A percentile compares a stretch with the other conserved stretches of the same genome.
Conservation (phyloP, 2,888 invertebrate species). For the Drosophila histrio region DNA sequence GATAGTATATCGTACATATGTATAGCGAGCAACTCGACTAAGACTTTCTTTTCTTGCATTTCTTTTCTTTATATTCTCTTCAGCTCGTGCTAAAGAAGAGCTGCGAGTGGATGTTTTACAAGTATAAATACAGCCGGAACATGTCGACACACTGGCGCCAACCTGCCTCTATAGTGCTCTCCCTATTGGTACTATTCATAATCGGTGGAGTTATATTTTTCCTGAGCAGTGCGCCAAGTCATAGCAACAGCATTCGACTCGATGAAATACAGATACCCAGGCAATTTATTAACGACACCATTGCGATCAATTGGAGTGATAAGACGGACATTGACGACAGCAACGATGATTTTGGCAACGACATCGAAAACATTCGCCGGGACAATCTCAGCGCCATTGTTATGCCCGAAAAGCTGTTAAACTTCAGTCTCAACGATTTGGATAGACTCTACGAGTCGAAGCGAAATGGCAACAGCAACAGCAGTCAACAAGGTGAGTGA, state of each 20-base stretch:
- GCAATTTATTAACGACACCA: slow-evolving; percentile 68
- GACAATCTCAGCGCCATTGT: slow-evolving; percentile 85
- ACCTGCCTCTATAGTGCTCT: slow-evolving; percentile 59
- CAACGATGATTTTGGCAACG: slow-evolving; percentile 42
- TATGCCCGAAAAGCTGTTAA: slow-evolving; percentile 86
- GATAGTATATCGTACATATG: too few relatives aligned
- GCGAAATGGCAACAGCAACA: slow-evolving; percentile 67
- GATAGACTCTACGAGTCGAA: slow-evolving; percentile 86
- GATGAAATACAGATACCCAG: slow-evolving; percentile 37
- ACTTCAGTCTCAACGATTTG: slow-evolving; percentile 85
- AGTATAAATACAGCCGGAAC: slow-evolving; percentile 72
- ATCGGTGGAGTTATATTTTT: slow-evolving; percentile 32
- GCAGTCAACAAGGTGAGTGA: slow-evolving; percentile 62
- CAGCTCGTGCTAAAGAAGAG: slow-evolving; percentile 80
- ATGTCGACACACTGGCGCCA: slow-evolving; percentile 81
- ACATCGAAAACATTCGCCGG: slow-evolving; percentile 67
- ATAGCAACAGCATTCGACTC: slow-evolving; percentile 5
- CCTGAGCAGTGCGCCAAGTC: slow-evolving; percentile 24
- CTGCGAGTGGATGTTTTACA: slow-evolving; percentile 79
- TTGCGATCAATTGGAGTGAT: slow-evolving; percentile 52
- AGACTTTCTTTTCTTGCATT: slow-evolving; percentile 35
- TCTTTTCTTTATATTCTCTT: neutral
- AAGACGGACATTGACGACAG: slow-evolving; percentile 64
- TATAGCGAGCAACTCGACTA: slow-evolving; percentile 7
- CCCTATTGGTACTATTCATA: slow-evolving; percentile 27